phyloP scores from a whole-genome alignment of 2,113 vertebrate genomes.

The Hymenochirus boettgeri region DNA sequence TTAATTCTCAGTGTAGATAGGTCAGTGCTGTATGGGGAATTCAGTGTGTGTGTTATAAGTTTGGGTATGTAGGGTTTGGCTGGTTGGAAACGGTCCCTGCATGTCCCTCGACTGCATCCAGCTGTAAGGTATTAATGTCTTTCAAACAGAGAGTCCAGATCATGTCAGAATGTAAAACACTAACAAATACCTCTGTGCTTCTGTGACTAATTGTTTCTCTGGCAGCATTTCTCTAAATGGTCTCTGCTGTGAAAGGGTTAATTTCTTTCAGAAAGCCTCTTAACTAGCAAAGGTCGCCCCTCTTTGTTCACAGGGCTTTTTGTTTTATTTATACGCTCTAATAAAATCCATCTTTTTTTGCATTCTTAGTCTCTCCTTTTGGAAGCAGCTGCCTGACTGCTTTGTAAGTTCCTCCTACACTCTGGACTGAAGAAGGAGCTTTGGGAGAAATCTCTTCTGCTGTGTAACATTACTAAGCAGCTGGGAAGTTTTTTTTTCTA shows the following conservation, averaged over 20 bases:
- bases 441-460: slow-evolving; percentile 4
- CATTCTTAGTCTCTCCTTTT: not conserved
- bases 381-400: slow-evolving; percentile 6
- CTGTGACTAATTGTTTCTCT: slow-evolving; percentile 6
- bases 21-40: no score
- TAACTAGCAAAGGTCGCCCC: no score
- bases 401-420: slow-evolving; percentile 16
- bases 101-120: slow-evolving; percentile 9
- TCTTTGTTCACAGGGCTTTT: not conserved
- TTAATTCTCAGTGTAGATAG: no score
- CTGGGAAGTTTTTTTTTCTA: slow-evolving; percentile 3
- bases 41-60: no score
- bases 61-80: no score
- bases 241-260: not conserved
- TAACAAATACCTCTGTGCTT: not conserved
- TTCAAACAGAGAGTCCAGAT: slow-evolving; percentile 14
- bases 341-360: not conserved
- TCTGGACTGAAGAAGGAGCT: not conserved
- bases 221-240: not conserved
- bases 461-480: slow-evolving; percentile 1
- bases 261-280: not conserved
- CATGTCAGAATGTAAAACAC: slow-evolving; percentile 3
- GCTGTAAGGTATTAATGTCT: slow-evolving; percentile 21
- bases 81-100: not conserved
- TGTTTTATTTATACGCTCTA: no score